Conservation (phyloP, 2,113 vertebrate species). For the Neotragus moschatus region DNA sequence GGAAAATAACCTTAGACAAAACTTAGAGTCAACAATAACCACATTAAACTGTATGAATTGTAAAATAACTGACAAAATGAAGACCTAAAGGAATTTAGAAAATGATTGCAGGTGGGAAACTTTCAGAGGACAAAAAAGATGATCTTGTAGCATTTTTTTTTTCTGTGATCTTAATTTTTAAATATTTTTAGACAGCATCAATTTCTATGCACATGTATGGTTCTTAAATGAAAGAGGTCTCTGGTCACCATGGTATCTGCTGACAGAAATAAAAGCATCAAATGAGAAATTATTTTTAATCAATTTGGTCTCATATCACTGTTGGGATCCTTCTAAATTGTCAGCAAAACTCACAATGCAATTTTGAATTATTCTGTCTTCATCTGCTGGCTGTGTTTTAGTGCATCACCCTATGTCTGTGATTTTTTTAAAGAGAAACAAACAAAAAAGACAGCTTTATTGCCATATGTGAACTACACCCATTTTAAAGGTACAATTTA, state of each 20-base stretch:
- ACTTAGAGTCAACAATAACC: neutral
- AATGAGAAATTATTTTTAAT: neutral
- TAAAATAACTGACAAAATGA: neutral
- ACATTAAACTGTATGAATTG: neutral
- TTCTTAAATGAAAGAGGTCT: neutral
- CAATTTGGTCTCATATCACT: neutral
- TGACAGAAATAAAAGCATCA: neutral
- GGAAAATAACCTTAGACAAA: slow-evolving; percentile 1
- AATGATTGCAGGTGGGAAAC: neutral
- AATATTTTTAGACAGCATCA: neutral
- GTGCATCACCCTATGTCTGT: too few species aligned
- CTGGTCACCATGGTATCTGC: neutral
- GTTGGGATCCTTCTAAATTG: neutral
- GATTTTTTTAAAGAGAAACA: neutral
- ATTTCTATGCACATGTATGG: neutral
- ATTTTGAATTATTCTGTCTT: neutral
- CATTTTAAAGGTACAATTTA: neutral
- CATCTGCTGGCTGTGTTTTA: neutral
- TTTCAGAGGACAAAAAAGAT: neutral
- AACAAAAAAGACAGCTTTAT: neutral
- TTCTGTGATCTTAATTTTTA: neutral
- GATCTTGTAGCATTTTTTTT: neutral
- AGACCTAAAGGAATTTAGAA: neutral
- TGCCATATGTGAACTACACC: neutral
- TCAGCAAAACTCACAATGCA: neutral